Evolutionary conservation across 1,140 invertebrate genomes (phyloP), one percentile per base, ranked within the genome.

Genomic region (Drosophila varians): DNA sequence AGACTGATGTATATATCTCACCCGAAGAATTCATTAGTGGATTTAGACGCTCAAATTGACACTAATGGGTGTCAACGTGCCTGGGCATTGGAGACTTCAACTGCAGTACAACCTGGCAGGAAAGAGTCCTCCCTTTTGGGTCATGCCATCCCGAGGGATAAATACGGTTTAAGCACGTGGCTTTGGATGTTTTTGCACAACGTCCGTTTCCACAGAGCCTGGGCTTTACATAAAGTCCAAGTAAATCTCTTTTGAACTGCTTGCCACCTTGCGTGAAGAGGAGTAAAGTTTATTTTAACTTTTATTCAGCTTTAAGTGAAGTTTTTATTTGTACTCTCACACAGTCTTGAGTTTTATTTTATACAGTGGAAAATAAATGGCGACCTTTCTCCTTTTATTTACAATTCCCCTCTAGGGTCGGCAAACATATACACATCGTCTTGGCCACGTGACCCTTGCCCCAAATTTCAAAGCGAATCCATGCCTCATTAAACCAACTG

Each of bases 401-500:
- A n/a, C n/a, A n/a, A n/a, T n/a, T n/a, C n/a, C n/a, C n/a, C n/a
- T n/a, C n/a, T n/a, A n/a, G n/a, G n/a, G n/a, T n/a, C n/a, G n/a
- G n/a, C n/a, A n/a, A n/a, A n/a, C n/a, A n/a, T n/a, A n/a, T n/a
- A n/a, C n/a, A n/a, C n/a, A n/a, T n/a, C n/a, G n/a, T n/a, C n/a
- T n/a, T n/a, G n/a, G n/a, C n/a, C n/a, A n/a, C n/a, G n/a, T n/a
- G n/a, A n/a, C n/a, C n/a, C n/a, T n/a, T n/a, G n/a, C n/a, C n/a
- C n/a, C n/a, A n/a, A n/a, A n/a, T n/a, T n/a, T n/a, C n/a, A n/a
- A n/a, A n/a, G n/a, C n/a, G n/a, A n/a, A n/a, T n/a, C n/a, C n/a
- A n/a, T n/a, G 73, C 61, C 78, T 84, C 74, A 82, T 82, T 82
- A 82, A 73, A 58, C 54, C 64, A 76, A 71, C 64, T 74, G 55